These are phyloP conservation scores for Ambastaia sidthimunki DNA, from an alignment of 2,797 vertebrate species.

Conservation along the genomic window DNA sequence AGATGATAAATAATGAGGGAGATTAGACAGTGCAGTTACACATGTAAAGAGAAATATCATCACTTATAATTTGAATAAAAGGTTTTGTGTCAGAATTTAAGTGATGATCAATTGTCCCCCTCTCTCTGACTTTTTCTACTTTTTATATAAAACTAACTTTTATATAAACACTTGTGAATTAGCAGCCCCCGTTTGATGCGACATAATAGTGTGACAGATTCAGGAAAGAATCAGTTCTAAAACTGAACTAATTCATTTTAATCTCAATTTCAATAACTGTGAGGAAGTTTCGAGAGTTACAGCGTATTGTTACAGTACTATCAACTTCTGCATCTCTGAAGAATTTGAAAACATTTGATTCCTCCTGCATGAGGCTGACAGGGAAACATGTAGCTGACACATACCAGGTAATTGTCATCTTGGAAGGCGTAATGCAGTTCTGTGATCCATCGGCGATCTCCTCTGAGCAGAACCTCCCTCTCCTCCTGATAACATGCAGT, in stretches of 20 bases:
- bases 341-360: background rate
- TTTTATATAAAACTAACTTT: too few species aligned
- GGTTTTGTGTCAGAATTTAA: background rate
- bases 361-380: too few species aligned
- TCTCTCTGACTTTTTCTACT: too few species aligned
- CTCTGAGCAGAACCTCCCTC: slow-evolving; percentile 84
- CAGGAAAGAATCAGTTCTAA: too few species aligned
- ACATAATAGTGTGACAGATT: too few species aligned
- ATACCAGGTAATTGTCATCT: slow-evolving; percentile 87
- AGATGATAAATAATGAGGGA: background rate
- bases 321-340: background rate
- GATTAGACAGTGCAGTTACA: background rate
- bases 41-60: background rate
- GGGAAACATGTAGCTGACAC: slow-evolving; percentile 5
- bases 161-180: too few species aligned
- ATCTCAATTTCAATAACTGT: too few species aligned
- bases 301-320: too few species aligned
- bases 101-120: too few species aligned
- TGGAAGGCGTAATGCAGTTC: slow-evolving; percentile 90
- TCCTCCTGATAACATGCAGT: slow-evolving; percentile 88
- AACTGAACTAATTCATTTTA: too few species aligned
- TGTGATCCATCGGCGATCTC: slow-evolving; percentile 87
- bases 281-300: background rate
- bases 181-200: too few species aligned
- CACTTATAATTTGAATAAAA: background rate